Evolutionary conservation across 1,140 invertebrate species (phyloP), one percentile per base, ranked within the genome.

Genomic region (Temnothorax nylanderi): DNA sequence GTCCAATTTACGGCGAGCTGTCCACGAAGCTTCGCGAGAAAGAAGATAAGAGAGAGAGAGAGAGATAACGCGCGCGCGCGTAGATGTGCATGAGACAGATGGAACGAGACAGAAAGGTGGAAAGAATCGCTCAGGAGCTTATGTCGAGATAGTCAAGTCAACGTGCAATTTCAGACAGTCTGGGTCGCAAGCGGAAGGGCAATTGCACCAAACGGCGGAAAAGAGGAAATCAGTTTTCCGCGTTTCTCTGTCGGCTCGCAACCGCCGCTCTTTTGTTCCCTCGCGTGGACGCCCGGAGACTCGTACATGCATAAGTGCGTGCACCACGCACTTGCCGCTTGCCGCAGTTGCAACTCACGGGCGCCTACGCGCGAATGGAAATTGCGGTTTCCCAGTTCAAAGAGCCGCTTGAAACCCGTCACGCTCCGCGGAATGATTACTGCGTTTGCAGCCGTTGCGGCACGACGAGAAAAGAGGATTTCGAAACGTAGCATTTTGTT

Each of bases 1-100:
- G 49, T 88, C 87, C 60, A 86, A 77, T 86, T 77, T 86, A 86
- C 49, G 75, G 74, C 56, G 44, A 87, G 80, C 85, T 86, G 72
- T 44, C 72, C 7, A 71, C 64, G 64, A 44, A 71, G 26, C 51
- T 76, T 41, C 5, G 32, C 18, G 77, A 47, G 64, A 64, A 18
- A 62, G 26, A 26, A 26, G 26, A 26, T 26, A 26, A 26, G 0
- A 26, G 26, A 49, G 13, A 51, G 18, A 8, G 3, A 26, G 32
- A 65, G 26, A 8, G n/a, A 44, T 13, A 44, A 10, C 11, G 11
- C n/a, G 13, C 18, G 64, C 8, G 2, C 3, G 47, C 13, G n/a
- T 16, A 3, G 7, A 34, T 18, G 32, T 64, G n/a, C 37, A 18
- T 16, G n/a, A 72, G 58, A 58, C n/a, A 86, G 84, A 78, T 13